These are phyloP conservation scores for Crocidura indochinensis DNA, from an alignment of 2,797 vertebrate genomes.

Conservation along the genomic window DNA sequence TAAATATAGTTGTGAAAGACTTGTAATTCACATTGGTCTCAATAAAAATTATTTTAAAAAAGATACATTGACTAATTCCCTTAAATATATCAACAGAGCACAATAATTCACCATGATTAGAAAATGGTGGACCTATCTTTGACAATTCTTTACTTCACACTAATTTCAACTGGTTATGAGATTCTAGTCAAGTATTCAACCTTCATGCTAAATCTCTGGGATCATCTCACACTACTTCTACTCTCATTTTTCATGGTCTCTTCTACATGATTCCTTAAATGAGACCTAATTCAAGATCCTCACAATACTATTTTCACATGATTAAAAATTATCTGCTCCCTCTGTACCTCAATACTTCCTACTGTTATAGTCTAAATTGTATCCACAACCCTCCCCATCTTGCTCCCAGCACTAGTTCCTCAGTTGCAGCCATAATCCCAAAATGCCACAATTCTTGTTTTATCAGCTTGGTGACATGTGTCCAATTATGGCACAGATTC, in stretches of 20 bases:
- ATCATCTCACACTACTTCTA: neutral
- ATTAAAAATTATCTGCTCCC: neutral
- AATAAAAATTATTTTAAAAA: no score
- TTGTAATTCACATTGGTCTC: no score
- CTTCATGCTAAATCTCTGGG: conserved; percentile 2
- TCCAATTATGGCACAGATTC: neutral
- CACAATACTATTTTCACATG: neutral
- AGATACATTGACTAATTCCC: no score
- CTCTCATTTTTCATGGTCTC: neutral
- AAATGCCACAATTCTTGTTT: neutral
- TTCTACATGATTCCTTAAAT: neutral
- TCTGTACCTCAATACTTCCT: neutral
- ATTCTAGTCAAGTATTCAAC: neutral
- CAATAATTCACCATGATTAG: neutral
- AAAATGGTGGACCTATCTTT: neutral
- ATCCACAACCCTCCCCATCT: no score
- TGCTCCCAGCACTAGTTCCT: no score
- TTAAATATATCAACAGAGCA: neutral
- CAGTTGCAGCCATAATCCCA: no score
- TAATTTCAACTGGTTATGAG: neutral
- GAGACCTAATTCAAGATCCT: neutral
- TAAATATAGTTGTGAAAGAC: no score
- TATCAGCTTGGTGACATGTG: neutral
- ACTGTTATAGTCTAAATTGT: neutral
- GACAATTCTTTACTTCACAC: neutral